A percentile compares a stretch with the other conserved stretches of the same genome.
These are phyloP conservation scores for Plecotus auritus DNA, from an alignment of 2,113 vertebrate species.

Conservation along the genomic window DNA sequence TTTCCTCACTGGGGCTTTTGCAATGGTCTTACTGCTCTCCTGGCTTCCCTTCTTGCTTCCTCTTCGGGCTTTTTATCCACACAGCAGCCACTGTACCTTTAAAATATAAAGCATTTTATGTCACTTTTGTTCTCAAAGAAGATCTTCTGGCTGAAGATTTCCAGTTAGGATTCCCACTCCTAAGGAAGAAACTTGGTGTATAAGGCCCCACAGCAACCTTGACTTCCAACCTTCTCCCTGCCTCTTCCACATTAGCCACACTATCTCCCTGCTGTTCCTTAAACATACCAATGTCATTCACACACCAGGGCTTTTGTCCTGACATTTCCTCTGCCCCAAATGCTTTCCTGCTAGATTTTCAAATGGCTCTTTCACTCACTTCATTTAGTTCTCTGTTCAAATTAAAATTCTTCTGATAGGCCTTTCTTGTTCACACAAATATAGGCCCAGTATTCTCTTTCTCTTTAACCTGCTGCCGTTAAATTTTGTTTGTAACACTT, in stretches of 20 bases:
- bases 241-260: neutral
- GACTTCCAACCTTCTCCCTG: neutral
- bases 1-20: neutral
- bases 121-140: neutral
- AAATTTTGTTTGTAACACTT: neutral
- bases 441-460: neutral
- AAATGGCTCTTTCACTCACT: neutral
- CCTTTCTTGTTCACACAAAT: neutral
- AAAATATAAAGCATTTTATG: neutral
- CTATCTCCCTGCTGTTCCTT: neutral
- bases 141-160: neutral
- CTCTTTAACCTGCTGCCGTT: neutral
- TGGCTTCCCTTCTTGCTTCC: neutral
- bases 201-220: neutral
- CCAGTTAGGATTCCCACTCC: neutral
- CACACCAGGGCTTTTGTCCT: neutral
- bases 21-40: neutral
- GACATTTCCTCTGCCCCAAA: neutral
- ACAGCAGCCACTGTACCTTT: neutral
- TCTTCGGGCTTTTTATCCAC: neutral
- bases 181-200: neutral
- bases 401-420: neutral
- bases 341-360: neutral
- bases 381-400: neutral
- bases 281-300: neutral